Evolutionary conservation across 1,140 invertebrate species (phyloP).

Genomic region (Drosophila obscura): DNA sequence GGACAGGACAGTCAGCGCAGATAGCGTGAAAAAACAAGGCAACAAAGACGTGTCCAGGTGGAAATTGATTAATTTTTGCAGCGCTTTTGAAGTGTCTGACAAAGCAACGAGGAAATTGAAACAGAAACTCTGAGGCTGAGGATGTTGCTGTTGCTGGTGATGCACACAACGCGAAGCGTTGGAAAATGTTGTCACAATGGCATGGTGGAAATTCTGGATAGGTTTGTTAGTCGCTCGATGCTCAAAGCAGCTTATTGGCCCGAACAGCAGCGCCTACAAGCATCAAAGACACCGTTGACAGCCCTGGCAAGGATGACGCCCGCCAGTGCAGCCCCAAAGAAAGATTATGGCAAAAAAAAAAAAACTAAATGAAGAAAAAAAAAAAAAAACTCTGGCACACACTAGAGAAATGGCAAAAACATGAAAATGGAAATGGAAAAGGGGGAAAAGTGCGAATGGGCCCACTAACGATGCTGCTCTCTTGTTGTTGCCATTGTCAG

Average conservation of each 20-base stretch:
- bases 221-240: slow-evolving; percentile 42
- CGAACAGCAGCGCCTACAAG: slow-evolving; percentile 47
- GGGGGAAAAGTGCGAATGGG: slow-evolving; percentile 27
- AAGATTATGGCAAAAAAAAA: slow-evolving; percentile 36
- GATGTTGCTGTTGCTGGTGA: slow-evolving; percentile 18
- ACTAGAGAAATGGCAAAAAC: slow-evolving; percentile 5
- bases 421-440: slow-evolving; percentile 20
- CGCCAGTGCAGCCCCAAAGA: slow-evolving; percentile 15
- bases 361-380: slow-evolving; percentile 14
- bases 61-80: slow-evolving; percentile 68
- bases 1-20: slow-evolving; percentile 3
- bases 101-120: slow-evolving; percentile 41
- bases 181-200: slow-evolving; percentile 13
- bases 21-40: slow-evolving; percentile 22
- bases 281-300: slow-evolving; percentile 36
- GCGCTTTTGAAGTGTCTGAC: slow-evolving; percentile 30
- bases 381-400: slow-evolving; percentile 14
- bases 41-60: slow-evolving; percentile 35
- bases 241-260: slow-evolving; percentile 63
- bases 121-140: slow-evolving; percentile 20
- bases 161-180: slow-evolving; percentile 11
- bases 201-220: slow-evolving; percentile 32
- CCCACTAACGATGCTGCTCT: slow-evolving; percentile 66
- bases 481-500: slow-evolving; percentile 58
- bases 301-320: slow-evolving; percentile 16